Conservation (phyloP, 2,113 vertebrate species). For the Python bivittatus region DNA sequence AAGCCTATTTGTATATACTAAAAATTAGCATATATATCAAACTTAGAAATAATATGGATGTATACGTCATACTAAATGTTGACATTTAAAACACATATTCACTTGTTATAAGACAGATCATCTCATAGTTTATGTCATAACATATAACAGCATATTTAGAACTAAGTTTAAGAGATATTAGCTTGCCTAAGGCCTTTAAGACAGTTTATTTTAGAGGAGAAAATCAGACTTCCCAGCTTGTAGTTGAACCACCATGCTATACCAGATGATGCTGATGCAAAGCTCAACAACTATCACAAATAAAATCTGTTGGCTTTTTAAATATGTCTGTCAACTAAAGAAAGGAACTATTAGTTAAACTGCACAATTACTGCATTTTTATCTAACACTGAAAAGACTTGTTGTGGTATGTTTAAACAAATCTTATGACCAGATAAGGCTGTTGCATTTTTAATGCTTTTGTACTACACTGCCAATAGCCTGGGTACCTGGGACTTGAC, state of each 20-base stretch:
- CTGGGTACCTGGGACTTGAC: constrained; percentile 78
- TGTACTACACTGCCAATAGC: neutral
- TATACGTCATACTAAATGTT: neutral
- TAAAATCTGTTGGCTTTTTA: neutral
- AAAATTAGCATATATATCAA: neutral
- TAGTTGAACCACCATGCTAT: neutral
- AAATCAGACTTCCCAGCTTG: neutral
- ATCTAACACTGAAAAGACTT: neutral
- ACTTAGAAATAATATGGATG: neutral
- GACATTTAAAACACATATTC: neutral
- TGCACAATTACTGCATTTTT: neutral
- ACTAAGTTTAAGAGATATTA: neutral
- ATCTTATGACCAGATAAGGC: constrained; percentile 24
- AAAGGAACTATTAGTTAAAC: neutral
- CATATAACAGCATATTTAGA: neutral
- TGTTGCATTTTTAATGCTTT: neutral
- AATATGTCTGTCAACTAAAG: neutral
- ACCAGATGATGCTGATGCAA: neutral
- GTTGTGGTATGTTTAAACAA: neutral
- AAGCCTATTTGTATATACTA: neutral
- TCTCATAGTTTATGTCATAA: neutral
- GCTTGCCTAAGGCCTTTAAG: neutral
- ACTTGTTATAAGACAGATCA: neutral
- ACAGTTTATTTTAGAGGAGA: neutral
- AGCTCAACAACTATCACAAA: neutral